Percentiles rank a stretch among this genome's conserved stretches.
Conservation (phyloP, 2,113 vertebrate species). For the Cyanistes caeruleus region DNA sequence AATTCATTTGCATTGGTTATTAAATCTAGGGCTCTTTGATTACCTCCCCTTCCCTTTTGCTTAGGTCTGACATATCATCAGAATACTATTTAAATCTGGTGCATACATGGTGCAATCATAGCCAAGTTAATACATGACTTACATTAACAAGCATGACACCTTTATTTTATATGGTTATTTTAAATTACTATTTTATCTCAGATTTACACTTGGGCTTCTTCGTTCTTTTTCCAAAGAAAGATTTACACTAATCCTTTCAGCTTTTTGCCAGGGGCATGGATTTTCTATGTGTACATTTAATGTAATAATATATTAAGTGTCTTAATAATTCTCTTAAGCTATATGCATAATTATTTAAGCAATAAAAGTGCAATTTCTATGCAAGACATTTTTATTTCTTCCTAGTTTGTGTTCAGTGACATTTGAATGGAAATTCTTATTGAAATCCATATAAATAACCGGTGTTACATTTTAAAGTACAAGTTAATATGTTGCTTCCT, state of each 20-base stretch:
- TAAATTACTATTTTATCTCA: background rate
- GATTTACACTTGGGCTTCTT: background rate
- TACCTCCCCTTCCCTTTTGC: background rate
- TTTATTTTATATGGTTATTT: background rate
- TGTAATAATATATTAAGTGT: background rate
- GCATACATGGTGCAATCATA: background rate
- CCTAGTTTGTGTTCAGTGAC: background rate
- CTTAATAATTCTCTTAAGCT: background rate
- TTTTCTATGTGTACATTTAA: background rate
- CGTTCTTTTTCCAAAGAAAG: background rate
- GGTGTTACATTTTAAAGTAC: background rate
- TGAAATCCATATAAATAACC: background rate
- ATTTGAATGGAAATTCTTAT: background rate
- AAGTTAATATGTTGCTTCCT: background rate
- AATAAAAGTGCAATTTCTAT: background rate
- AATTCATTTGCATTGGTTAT: conserved; percentile 17
- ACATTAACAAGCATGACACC: background rate
- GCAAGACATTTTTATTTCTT: background rate
- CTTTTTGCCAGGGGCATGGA: background rate
- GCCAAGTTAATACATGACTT: background rate
- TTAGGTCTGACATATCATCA: background rate
- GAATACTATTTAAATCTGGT: background rate
- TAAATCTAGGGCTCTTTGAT: background rate
- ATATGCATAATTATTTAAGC: background rate
- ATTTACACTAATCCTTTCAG: background rate